Conservation (phyloP, 2,113 vertebrate genomes). For the Macquaria australasica region DNA sequence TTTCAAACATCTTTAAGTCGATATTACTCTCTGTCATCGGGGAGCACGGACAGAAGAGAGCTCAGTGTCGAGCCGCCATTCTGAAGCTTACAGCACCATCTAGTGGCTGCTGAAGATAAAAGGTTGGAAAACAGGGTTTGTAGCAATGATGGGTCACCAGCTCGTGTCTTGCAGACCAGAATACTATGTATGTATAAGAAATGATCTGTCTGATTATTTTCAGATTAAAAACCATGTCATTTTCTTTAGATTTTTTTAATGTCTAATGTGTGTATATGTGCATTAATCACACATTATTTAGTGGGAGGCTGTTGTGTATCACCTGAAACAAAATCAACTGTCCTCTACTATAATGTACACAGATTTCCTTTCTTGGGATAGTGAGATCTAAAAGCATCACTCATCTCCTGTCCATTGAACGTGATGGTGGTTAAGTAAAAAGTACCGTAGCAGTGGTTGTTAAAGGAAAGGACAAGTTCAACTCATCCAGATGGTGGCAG, state of each 20-base stretch:
- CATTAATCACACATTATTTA: not conserved
- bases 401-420: not conserved
- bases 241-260: too few relatives aligned
- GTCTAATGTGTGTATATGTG: not conserved
- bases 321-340: not conserved
- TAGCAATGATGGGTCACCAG: not conserved
- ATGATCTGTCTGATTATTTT: not conserved
- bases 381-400: constrained; percentile 12
- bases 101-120: constrained; percentile 52
- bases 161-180: not conserved
- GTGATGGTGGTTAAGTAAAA: too few relatives aligned
- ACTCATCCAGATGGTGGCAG: not conserved
- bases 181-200: not conserved
- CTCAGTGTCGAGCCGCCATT: constrained; percentile 24
- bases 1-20: constrained; percentile 74
- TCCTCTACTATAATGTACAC: not conserved
- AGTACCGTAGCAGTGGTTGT: not conserved
- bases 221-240: not conserved
- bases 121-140: not conserved
- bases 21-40: constrained; percentile 79
- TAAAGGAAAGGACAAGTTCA: not conserved
- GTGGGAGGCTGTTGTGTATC: not conserved
- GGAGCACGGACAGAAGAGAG: constrained; percentile 40
- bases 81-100: constrained; percentile 71
- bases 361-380: not conserved